A percentile compares a stretch with the other conserved stretches of the same genome.
These are phyloP conservation scores for Pollenia amentaria DNA, from an alignment of 2,888 invertebrate genomes.

Conservation along the genomic window DNA sequence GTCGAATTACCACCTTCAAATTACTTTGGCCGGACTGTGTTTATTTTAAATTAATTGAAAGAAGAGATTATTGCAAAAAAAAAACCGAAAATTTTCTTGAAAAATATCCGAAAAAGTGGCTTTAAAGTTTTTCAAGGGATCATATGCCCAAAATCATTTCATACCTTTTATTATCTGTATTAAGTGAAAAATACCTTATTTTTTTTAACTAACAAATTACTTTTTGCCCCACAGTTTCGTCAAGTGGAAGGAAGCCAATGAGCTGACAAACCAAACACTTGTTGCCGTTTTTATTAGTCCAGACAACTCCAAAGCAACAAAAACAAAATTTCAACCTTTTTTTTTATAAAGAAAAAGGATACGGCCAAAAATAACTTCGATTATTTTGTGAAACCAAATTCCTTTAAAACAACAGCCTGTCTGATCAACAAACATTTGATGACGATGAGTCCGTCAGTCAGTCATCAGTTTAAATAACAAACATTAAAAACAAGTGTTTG, in stretches of 20 bases:
- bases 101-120: too few species aligned
- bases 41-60: too few species aligned
- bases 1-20: too few species aligned
- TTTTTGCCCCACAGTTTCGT: conserved; percentile 27
- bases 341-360: conserved; percentile 56
- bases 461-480: background rate
- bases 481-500: background rate
- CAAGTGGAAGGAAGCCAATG: conserved; percentile 68
- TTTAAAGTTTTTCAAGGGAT: too few species aligned
- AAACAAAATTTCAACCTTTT: conserved; percentile 32
- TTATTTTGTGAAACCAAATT: conserved; percentile 37
- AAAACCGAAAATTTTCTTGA: too few species aligned
- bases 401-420: conserved; percentile 44
- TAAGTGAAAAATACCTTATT: conserved; percentile 10
- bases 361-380: conserved; percentile 32
- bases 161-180: conserved; percentile 8
- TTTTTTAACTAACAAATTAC: conserved; percentile 39
- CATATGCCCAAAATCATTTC: background rate
- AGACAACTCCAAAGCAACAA: conserved; percentile 43
- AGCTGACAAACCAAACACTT: conserved; percentile 70
- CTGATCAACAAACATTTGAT: conserved; percentile 3
- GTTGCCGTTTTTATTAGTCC: conserved; percentile 58
- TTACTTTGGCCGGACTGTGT: too few species aligned
- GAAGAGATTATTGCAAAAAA: too few species aligned
- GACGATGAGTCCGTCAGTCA: conserved; percentile 17